Conservation (phyloP, 2,113 vertebrate genomes). For the Penelope pileata region DNA sequence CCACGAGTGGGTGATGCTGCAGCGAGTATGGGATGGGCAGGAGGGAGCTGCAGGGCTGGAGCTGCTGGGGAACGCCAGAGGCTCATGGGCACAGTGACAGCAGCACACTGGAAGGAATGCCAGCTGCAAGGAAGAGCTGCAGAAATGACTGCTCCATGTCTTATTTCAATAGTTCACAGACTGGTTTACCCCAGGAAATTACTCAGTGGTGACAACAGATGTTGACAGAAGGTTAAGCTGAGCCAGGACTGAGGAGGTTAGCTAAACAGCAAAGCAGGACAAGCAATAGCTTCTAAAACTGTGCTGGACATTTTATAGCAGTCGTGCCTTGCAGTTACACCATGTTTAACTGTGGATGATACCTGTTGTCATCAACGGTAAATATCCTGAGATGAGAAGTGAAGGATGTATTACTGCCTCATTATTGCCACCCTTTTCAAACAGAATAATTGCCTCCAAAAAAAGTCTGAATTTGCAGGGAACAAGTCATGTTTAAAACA, state of each 20-base stretch:
- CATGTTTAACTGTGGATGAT: not conserved
- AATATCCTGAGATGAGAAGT: not conserved
- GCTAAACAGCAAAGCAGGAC: not conserved
- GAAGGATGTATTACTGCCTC: not conserved
- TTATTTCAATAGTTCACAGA: not conserved
- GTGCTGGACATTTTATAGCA: not conserved
- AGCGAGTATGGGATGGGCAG: not conserved
- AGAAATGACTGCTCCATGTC: not conserved
- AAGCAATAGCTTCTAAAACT: not conserved
- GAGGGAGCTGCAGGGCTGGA: not conserved
- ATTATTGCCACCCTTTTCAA: not conserved
- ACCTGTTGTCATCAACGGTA: conserved; percentile 18
- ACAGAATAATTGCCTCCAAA: not conserved
- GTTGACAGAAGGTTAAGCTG: not conserved
- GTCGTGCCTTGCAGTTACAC: not conserved
- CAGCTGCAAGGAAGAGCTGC: not conserved
- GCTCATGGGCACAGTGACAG: not conserved
- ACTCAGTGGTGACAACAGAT: conserved; percentile 17
- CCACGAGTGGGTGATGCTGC: not conserved
- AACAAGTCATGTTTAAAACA: not conserved
- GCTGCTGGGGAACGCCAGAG: not conserved
- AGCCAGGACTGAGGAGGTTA: not conserved
- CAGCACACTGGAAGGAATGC: not conserved
- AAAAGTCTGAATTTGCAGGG: not conserved
- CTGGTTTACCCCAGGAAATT: not conserved